Evolutionary conservation across 2,888 invertebrate species (phyloP), one percentile per base, ranked within the genome.

Genomic region (Rhodophaea formosa): DNA sequence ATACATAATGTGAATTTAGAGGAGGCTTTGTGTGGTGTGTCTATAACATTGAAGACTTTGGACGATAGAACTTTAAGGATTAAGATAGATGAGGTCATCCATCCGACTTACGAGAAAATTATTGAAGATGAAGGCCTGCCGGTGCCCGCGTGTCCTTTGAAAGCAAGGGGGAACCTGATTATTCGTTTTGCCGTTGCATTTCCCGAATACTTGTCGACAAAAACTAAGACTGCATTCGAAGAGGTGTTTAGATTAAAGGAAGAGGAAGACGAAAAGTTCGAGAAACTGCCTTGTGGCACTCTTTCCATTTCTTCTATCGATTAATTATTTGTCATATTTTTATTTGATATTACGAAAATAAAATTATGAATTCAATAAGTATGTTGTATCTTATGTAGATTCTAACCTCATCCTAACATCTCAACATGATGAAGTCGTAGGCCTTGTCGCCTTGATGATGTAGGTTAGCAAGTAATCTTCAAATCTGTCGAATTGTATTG

Each of bases 41-140:
- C 91, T 35, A 87, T 96, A 39, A 93, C 90, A 7, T 84, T 97
- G 0, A 84, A 85, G 47, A 96, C 96, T 0, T 82, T 97, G 60
- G 96, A 97, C 73, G 93, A 93, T 1, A 91, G 96, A 63, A 89
- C 90, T 55, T 79, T 97, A 45, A 92, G 94, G 63, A 83, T 96
- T 43, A 93, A 94, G 56, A 93, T 96, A 59, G 93, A 94, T 5
- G 95, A 96, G 72, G 93, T 96, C 6, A 93, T 96, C 51, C 89
- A 91, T 23, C 95, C 95, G 0, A 92, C 92, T 1, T 96, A 94
- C 68, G 92, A 92, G 62, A 96, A 96, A 80, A 72, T 94, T 0
- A 89, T 97, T 0, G 91, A 92, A 56, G 93, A 93, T 7, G 96
- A 97, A 83, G 97, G 97, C 0, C 87, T 97, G 69, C 96, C 96